Evolutionary conservation across 2,797 vertebrate genomes (phyloP).

Genomic region (Mareca strepera): DNA sequence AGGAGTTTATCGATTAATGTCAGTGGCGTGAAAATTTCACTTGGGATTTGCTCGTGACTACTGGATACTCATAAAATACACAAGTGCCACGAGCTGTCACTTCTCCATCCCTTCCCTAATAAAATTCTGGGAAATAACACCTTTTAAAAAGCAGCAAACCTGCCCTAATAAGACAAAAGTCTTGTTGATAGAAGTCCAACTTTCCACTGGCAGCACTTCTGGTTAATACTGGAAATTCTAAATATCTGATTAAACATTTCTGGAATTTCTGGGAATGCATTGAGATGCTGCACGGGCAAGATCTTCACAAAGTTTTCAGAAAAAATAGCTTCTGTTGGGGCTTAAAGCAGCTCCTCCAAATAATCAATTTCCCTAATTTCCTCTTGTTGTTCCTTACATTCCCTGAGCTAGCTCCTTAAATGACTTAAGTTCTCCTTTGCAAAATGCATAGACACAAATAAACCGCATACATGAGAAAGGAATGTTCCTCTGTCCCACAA

Average conservation of each 20-base stretch:
- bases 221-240: conserved; percentile 52
- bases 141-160: conserved; percentile 42
- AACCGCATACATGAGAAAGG: conserved; percentile 8
- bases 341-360: conserved; percentile 19
- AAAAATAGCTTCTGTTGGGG: conserved; percentile 23
- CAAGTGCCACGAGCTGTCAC: background rate
- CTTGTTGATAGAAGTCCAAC: conserved; percentile 21
- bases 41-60: background rate
- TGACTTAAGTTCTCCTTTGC: conserved; percentile 32
- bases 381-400: conserved; percentile 23
- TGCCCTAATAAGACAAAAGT: conserved; percentile 35
- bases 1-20: background rate
- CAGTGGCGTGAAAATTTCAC: background rate
- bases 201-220: conserved; percentile 57
- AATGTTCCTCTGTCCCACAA: conserved; percentile 23
- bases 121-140: conserved; percentile 42
- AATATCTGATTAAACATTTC: conserved; percentile 63
- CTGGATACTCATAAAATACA: background rate
- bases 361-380: conserved; percentile 31
- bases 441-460: conserved; percentile 45
- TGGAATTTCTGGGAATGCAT: conserved; percentile 55
- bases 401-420: conserved; percentile 15
- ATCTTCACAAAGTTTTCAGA: conserved; percentile 30
- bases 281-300: conserved; percentile 2
- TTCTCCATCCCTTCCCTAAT: background rate